Evolutionary conservation across 2,113 vertebrate species (phyloP).

Genomic region (Phylloscopus trochiloides): DNA sequence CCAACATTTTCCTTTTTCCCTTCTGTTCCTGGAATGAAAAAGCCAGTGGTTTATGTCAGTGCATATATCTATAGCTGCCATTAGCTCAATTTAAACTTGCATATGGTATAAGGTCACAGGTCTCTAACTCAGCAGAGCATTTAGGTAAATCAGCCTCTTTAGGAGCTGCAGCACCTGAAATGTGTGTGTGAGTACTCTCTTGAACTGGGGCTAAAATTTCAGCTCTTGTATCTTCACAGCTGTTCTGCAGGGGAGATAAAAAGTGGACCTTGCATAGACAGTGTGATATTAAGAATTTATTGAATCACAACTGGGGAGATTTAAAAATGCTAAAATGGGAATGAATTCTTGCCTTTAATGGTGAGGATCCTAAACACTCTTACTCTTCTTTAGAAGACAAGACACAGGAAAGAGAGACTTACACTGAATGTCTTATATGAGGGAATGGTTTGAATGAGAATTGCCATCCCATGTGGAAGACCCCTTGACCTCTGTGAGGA

Average conservation of each 20-base stretch:
- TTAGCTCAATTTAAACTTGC: background rate
- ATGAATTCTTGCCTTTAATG: background rate
- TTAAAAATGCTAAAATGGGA: background rate
- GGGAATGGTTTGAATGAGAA: slow-evolving; percentile 20
- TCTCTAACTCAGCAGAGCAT: background rate
- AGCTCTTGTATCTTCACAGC: background rate
- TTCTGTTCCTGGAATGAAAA: slow-evolving; percentile 4
- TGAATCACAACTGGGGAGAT: background rate
- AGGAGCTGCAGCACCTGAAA: background rate
- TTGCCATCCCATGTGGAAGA: background rate
- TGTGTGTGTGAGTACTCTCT: background rate
- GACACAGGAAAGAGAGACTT: background rate
- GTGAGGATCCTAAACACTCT: background rate
- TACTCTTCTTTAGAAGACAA: background rate
- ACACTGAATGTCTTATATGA: background rate
- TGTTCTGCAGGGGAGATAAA: background rate
- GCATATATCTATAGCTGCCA: background rate
- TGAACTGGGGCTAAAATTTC: background rate
- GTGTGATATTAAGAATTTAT: background rate
- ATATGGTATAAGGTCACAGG: background rate
- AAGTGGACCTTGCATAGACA: background rate
- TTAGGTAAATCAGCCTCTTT: background rate
- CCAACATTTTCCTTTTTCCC: background rate
- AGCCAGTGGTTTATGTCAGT: background rate
- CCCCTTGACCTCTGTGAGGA: background rate